These are phyloP conservation scores for Amblyteles armatorius DNA, from an alignment of 2,888 invertebrate genomes.

Conservation along the genomic window DNA sequence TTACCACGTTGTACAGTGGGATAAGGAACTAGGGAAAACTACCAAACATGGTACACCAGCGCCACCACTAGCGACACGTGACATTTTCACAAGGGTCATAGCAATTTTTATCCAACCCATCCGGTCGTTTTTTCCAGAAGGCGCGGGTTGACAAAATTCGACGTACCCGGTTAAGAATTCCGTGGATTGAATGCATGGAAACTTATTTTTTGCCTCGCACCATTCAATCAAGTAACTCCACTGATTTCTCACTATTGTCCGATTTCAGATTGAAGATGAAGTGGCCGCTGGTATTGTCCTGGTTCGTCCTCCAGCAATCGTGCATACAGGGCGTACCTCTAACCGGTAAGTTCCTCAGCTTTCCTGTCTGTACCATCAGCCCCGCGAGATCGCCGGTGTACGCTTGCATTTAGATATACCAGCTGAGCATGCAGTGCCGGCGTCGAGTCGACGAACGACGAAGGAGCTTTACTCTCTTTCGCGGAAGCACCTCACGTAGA, in stretches of 20 bases:
- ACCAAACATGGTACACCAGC: too few species aligned
- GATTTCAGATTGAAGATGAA: constrained; percentile 80
- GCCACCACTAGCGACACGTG: too few species aligned
- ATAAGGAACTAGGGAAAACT: too few species aligned
- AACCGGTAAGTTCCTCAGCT: constrained; percentile 73
- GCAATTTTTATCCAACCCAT: too few species aligned
- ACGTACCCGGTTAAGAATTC: too few species aligned
- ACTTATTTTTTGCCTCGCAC: background rate
- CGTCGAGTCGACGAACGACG: constrained; percentile 42
- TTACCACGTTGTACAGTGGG: constrained; percentile 4
- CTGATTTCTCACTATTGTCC: constrained; percentile 26
- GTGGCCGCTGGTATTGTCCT: constrained; percentile 79
- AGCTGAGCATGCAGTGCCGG: constrained; percentile 49
- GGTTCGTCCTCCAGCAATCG: constrained; percentile 79
- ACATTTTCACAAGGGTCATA: too few species aligned
- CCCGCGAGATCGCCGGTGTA: background rate
- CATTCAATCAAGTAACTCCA: background rate
- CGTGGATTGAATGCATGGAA: background rate
- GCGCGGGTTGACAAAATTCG: too few species aligned
- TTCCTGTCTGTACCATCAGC: background rate
- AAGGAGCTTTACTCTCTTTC: constrained; percentile 29
- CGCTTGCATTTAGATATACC: constrained; percentile 22
- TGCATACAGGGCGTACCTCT: constrained; percentile 78
- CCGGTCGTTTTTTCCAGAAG: too few species aligned
- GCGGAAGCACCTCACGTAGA: background rate